phyloP scores from a whole-genome alignment of 2,113 vertebrate genomes.

The Halcyon malimbica region DNA sequence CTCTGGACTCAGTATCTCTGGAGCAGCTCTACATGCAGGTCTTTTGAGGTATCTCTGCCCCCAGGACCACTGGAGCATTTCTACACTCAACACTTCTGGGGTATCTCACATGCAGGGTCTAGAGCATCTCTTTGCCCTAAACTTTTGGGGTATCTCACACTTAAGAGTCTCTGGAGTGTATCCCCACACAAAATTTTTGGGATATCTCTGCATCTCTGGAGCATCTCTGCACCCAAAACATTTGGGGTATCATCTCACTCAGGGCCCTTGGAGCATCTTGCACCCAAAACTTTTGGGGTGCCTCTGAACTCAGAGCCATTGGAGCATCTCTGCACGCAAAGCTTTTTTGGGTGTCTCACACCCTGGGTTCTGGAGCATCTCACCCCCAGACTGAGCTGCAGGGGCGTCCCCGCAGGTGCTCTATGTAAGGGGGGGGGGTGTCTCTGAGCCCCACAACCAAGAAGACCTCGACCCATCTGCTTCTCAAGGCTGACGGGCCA shows the following conservation, averaged over 20 bases:
- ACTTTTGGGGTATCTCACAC: background rate
- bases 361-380: background rate
- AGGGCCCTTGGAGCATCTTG: too few species aligned
- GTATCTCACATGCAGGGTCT: background rate
- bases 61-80: background rate
- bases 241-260: background rate
- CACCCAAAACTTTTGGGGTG: background rate
- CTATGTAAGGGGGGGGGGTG: accelerated
- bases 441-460: background rate
- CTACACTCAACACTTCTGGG: background rate
- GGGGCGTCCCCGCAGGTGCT: accelerated
- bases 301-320: background rate
- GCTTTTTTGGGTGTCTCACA: background rate
- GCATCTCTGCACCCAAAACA: background rate
- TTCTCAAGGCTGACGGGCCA: background rate
- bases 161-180: background rate
- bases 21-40: accelerated
- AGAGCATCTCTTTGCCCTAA: background rate
- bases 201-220: background rate
- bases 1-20: background rate
- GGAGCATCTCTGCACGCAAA: background rate
- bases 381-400: background rate
- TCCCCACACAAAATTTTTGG: background rate
- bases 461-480: background rate
- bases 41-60: background rate